phyloP scores from a whole-genome alignment of 2,888 invertebrate genomes.

The Oithona nana region DNA sequence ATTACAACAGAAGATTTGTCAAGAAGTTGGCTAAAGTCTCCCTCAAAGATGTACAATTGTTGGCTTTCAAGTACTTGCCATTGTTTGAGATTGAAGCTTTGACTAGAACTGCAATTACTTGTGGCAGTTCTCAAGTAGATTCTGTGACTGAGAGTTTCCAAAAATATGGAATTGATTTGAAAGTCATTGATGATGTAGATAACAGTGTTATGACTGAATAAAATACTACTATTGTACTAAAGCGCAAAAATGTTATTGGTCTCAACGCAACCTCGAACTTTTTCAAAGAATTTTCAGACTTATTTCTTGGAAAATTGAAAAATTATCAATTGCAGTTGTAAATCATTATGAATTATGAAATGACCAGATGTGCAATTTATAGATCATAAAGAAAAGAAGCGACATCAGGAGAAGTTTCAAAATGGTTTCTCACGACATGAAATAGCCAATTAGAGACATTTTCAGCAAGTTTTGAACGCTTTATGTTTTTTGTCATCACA shows the following conservation, averaged over 20 bases:
- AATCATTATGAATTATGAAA: no score
- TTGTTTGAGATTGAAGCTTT: conserved; percentile 41
- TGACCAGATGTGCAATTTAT: no score
- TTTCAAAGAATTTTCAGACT: no score
- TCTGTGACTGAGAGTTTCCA: conserved; percentile 45
- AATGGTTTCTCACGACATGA: no score
- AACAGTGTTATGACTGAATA: conserved; percentile 2
- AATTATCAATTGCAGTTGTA: no score
- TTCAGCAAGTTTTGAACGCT: no score
- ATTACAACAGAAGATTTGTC: conserved; percentile 26
- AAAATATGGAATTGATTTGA: conserved; percentile 33
- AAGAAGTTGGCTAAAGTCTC: conserved; percentile 44
- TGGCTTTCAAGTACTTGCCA: conserved; percentile 50
- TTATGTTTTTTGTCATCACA: no score
- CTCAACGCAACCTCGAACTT: no score
- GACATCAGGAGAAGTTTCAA: no score
- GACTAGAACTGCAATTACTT: conserved; percentile 49
- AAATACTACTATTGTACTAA: not conserved
- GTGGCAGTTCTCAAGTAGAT: conserved; percentile 51
- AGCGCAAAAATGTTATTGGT: not conserved
- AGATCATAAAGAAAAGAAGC: no score
- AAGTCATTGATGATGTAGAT: conserved; percentile 20
- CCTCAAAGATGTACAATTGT: conserved; percentile 39
- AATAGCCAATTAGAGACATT: no score
- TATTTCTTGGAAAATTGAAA: no score